phyloP scores from a whole-genome alignment of 2,888 invertebrate species.

The Pogonocherus hispidulus region DNA sequence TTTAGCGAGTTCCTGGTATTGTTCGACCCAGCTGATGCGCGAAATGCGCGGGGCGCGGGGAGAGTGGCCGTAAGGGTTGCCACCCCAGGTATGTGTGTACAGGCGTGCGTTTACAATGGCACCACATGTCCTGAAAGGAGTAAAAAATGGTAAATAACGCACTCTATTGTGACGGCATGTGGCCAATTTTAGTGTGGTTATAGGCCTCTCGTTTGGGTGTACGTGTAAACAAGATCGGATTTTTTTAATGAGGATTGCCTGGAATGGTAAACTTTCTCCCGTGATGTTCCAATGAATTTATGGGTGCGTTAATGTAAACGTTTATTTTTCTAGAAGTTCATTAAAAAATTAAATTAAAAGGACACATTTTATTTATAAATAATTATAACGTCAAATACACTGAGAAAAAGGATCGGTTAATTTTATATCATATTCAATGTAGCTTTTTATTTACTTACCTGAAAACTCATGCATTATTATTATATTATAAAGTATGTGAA shows the following conservation, averaged over 20 bases:
- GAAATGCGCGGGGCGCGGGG: slow-evolving; percentile 54
- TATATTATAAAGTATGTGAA: too few species aligned
- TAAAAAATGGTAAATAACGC: slow-evolving; percentile 64
- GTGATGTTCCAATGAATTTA: too few species aligned
- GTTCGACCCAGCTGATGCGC: slow-evolving; percentile 65
- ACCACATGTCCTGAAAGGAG: slow-evolving; percentile 61
- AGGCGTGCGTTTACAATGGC: slow-evolving; percentile 60
- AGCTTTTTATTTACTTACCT: too few species aligned
- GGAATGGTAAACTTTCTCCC: too few species aligned
- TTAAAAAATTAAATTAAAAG: too few species aligned
- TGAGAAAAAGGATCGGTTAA: too few species aligned
- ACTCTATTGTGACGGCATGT: slow-evolving; percentile 63
- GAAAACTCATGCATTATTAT: too few species aligned
- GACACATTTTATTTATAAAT: too few species aligned
- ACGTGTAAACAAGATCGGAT: slow-evolving; percentile 6
- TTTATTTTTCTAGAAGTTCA: too few species aligned
- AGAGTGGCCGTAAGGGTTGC: slow-evolving; percentile 59
- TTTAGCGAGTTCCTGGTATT: slow-evolving; percentile 52
- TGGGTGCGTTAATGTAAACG: too few species aligned
- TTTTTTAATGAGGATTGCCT: neutral
- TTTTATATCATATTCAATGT: too few species aligned
- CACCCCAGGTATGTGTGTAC: slow-evolving; percentile 60
- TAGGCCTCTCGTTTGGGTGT: neutral
- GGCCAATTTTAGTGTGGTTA: slow-evolving; percentile 53
- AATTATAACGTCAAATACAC: too few species aligned